Evolutionary conservation across 37 sponge, comb jelly and placozoan genomes (phyloP), one percentile per base, ranked within the genome.

Genomic region (Axinella damicornis): DNA sequence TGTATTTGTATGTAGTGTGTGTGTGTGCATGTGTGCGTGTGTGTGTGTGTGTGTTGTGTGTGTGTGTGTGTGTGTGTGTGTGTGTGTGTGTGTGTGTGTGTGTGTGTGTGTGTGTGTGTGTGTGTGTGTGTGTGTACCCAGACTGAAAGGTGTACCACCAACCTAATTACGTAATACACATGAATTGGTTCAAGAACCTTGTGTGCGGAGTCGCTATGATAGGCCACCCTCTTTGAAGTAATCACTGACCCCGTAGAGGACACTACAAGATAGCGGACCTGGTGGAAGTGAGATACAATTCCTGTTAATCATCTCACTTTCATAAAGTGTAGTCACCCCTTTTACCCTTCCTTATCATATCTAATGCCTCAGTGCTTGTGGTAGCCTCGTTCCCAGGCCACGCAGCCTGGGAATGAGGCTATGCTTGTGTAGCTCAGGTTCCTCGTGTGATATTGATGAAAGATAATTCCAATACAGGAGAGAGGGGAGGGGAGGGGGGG

Each of bases 141-240:
- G 14, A 56, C 57, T 56, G 17, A 19, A 56, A 56, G 14, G 22
- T 22, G 11, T 64, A 64, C 25, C 11, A 27, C 16, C 11, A 64
- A 64, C 12, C 25, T 16, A 12, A 64, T 64, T 15, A 64, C 16
- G 16, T 22, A 2, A 27, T 14, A 11, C 27, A 14, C 4, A 61
- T 22, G 4, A 14, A 4, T 14, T 61, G 27, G 62, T 5, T 27
- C 21, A 61, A 52, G 14, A n/a, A 92, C 96, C 96, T 97, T 97
- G 83, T 97, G 97, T 22, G 97, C 97, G 6, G 97, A 94, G 88
- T 91, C 97, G 20, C 39, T 57, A 76, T 97, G 97, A 35, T 77
- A 36, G 24, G 91, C 95, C 22, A 97, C 91, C 21, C 64, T 82
- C 81, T 91, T 91, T 19, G 78, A 76, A 64, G 71, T 41, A 12